A percentile compares a stretch with the other conserved stretches of the same genome.
Conservation (phyloP, 2,113 vertebrate genomes). For the Neogobius melanostomus region DNA sequence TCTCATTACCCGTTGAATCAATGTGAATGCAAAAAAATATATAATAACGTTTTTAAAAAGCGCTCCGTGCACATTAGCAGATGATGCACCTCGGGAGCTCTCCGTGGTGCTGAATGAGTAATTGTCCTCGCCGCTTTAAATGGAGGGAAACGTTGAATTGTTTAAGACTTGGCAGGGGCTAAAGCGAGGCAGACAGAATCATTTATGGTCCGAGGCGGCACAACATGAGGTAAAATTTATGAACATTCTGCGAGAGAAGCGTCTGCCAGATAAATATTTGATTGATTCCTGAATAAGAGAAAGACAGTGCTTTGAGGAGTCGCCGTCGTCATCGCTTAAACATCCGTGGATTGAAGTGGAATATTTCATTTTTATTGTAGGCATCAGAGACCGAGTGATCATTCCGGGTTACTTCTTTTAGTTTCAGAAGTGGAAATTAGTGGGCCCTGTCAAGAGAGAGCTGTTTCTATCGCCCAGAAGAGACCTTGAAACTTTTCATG, state of each 20-base stretch:
- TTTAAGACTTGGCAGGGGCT: conserved; percentile 30
- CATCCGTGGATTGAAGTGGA: no score
- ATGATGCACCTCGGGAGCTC: conserved; percentile 31
- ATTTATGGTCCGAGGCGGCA: conserved; percentile 32
- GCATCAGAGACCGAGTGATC: not conserved
- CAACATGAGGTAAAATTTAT: conserved; percentile 29
- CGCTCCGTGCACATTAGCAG: conserved; percentile 37
- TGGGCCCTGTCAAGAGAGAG: no score
- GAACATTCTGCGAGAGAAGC: conserved; percentile 31
- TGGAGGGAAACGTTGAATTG: conserved; percentile 32
- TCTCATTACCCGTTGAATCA: conserved; percentile 49
- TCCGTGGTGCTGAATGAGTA: conserved; percentile 37
- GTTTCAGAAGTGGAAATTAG: not conserved
- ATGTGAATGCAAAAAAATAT: conserved; percentile 19
- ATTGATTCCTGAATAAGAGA: conserved; percentile 63
- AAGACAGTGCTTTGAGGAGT: conserved; percentile 41
- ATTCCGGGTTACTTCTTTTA: not conserved
- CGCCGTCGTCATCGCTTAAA: no score
- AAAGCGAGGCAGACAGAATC: conserved; percentile 33
- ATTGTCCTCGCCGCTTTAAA: conserved; percentile 40
- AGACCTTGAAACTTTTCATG: conserved; percentile 14
- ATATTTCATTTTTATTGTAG: conserved; percentile 27
- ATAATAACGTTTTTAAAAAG: conserved; percentile 10
- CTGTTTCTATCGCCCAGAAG: not conserved
- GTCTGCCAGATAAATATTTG: conserved; percentile 59